A percentile compares a stretch with the other conserved stretches of the same genome.
These are phyloP conservation scores for Drosophila arizonae DNA, from an alignment of 1,140 invertebrate genomes.

Conservation along the genomic window DNA sequence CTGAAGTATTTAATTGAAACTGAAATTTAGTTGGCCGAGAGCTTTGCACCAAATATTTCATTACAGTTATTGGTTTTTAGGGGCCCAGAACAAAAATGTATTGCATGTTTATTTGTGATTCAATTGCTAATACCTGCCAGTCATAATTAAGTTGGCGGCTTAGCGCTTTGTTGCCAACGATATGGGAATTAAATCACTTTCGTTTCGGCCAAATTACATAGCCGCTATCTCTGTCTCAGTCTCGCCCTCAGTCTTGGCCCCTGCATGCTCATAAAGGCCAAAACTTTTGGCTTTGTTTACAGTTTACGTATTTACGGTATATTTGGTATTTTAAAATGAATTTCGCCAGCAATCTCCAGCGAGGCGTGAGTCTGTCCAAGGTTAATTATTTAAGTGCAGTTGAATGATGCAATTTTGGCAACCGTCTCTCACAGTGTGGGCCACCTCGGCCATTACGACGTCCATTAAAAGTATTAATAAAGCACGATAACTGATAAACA, in stretches of 20 bases:
- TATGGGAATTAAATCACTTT: constrained; percentile 47
- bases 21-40: constrained; percentile 11
- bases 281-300: constrained; percentile 18
- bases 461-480: constrained; percentile 45
- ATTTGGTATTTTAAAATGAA: neutral
- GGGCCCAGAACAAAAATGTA: neutral
- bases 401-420: constrained; percentile 25
- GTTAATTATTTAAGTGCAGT: constrained; percentile 28
- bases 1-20: constrained; percentile 18
- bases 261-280: neutral
- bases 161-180: constrained; percentile 17
- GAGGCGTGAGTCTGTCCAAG: constrained; percentile 6
- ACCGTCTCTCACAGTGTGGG: constrained; percentile 1
- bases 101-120: constrained; percentile 48
- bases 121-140: constrained; percentile 31
- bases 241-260: neutral
- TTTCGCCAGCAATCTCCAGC: constrained; percentile 14
- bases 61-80: constrained; percentile 1
- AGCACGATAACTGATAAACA: constrained; percentile 49
- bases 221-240: no score
- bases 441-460: constrained; percentile 12
- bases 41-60: constrained; percentile 20
- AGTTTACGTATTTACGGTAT: neutral
- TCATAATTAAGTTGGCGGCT: constrained; percentile 49
- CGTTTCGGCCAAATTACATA: constrained; percentile 8